Evolutionary conservation across 2,113 vertebrate genomes (phyloP), one percentile per base, ranked within the genome.

Genomic region (Megaptera novaeangliae): DNA sequence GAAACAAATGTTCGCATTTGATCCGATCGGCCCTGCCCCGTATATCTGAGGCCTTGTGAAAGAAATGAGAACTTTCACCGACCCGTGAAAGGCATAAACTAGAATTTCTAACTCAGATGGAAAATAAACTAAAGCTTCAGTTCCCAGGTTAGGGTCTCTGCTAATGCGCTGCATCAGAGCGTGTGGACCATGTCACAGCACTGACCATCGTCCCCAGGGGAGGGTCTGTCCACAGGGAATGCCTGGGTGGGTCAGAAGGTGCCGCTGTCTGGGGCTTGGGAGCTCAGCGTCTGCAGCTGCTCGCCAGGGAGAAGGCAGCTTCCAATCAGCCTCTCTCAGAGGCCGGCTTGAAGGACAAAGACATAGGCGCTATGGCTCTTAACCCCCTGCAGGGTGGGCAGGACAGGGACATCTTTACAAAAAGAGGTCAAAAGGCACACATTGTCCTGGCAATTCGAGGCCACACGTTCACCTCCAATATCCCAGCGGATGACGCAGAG

Each of bases 121-220:
- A 25, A 61, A 46, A 20, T 34, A 27, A 27, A 3, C 13, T 2
- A 2, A 20, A 39, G 44, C 34, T 55, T 49, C 41, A 0, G 10
- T 66, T n/a, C 57, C 27, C 11, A 14, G 69, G 20, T 34, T 8
- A 44, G 55, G 9, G 59, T 18, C 15, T 3, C 20, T 18, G 23
- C 8, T 8, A 11, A 9, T 0, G 5, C 0, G 0, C 31, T 6
- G 8, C 64, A 31, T 3, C 10, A 21, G 25, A 2, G 4, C 0
- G 0, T 0, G 9, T 2, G 31, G 52, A 25, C 20, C 0, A 0
- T 17, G 17, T 2, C 6, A 2, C 0, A 2, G 6, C 6, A 8
- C 46, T 0, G 52, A 10, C n/a, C 75, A 1, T 0, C 9, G 0
- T 7, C 5, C 3, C 2, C 0, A 0, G 5, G 6, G 52, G 8